phyloP scores from a whole-genome alignment of 2,797 vertebrate species.

The Nothura maculosa region DNA sequence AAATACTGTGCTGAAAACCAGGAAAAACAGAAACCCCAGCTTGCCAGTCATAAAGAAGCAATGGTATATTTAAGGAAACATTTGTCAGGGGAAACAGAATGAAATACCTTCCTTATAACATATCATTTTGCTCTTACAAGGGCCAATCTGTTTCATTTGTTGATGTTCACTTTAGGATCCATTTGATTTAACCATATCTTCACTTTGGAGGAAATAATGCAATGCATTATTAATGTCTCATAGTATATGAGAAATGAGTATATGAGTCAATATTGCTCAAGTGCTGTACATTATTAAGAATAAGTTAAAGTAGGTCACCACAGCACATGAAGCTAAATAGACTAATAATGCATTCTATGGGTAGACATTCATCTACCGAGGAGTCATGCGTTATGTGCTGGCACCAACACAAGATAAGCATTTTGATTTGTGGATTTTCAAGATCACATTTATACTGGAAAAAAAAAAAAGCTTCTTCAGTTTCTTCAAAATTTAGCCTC shows the following conservation, averaged over 20 bases:
- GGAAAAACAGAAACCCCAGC: background rate
- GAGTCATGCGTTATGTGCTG: constrained; percentile 63
- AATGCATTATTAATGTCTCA: constrained; percentile 66
- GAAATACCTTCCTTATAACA: constrained; percentile 35
- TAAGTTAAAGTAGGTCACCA: constrained; percentile 75
- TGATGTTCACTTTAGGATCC: constrained; percentile 37
- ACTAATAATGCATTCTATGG: constrained; percentile 63
- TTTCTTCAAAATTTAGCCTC: constrained; percentile 7
- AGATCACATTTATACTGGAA: constrained; percentile 49
- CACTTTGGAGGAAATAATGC: background rate
- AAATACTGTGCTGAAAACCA: background rate
- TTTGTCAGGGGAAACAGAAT: constrained; percentile 20
- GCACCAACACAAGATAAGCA: constrained; percentile 71
- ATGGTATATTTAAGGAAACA: constrained; percentile 5
- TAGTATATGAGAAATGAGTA: constrained; percentile 32
- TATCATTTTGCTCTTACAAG: constrained; percentile 13
- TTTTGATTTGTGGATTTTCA: constrained; percentile 75
- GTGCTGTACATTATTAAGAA: constrained; percentile 58
- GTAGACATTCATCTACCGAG: constrained; percentile 72
- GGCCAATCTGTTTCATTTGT: constrained; percentile 49
- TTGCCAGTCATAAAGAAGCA: background rate
- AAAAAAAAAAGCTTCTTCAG: background rate
- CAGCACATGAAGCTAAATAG: constrained; percentile 59
- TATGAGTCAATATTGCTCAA: constrained; percentile 60
- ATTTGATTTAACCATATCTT: constrained; percentile 68